Evolutionary conservation across 2,888 invertebrate species (phyloP).

Genomic region (Pseudolycoriella hygida): DNA sequence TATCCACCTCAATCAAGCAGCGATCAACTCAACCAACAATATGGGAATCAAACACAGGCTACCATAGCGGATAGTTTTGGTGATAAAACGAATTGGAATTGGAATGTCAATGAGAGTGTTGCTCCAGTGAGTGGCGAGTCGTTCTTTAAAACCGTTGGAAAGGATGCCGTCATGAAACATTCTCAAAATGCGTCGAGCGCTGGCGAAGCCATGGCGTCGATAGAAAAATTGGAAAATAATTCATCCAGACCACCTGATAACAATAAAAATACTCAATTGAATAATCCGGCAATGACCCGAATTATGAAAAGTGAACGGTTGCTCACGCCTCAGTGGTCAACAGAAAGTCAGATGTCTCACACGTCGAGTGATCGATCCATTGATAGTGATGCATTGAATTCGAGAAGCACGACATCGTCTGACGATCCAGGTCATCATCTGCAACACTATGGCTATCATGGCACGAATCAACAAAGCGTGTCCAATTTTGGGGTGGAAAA

Average conservation of each 20-base stretch:
- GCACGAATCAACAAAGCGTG: not conserved
- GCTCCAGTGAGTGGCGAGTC: constrained; percentile 22
- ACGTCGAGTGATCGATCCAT: constrained; percentile 43
- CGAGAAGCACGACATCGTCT: constrained; percentile 37
- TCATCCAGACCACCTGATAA: constrained; percentile 17
- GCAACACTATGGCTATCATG: not conserved
- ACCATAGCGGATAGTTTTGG: constrained; percentile 16
- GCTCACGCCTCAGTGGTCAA: constrained; percentile 42
- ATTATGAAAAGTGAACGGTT: constrained; percentile 6
- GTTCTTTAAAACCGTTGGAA: constrained; percentile 18
- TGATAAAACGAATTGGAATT: constrained; percentile 11
- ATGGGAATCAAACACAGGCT: constrained; percentile 14
- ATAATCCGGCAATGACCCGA: constrained; percentile 19
- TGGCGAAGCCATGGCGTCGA: constrained; percentile 4
- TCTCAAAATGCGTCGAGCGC: constrained; percentile 4
- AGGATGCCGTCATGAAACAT: constrained; percentile 5
- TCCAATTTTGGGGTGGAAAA: not conserved
- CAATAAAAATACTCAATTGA: constrained; percentile 17
- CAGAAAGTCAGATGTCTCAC: constrained; percentile 45
- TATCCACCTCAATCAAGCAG: constrained; percentile 5
- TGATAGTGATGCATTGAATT: constrained; percentile 41
- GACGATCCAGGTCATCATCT: constrained; percentile 23
- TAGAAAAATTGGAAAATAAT: constrained; percentile 15
- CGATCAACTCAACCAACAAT: constrained; percentile 28
- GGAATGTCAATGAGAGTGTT: constrained; percentile 6